phyloP scores from a whole-genome alignment of 2,113 vertebrate species.

The Petroica traversi region DNA sequence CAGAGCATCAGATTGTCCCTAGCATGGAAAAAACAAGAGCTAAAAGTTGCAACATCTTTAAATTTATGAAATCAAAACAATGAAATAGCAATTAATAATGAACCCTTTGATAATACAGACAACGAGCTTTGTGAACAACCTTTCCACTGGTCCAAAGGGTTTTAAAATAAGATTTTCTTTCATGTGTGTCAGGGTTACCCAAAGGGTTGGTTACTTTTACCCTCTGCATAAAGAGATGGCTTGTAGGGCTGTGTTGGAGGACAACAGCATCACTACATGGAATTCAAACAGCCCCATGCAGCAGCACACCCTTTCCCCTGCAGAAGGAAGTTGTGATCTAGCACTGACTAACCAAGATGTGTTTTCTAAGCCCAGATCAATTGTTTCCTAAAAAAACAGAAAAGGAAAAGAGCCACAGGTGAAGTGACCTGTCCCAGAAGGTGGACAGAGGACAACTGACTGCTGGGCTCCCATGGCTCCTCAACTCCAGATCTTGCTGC shows the following conservation, averaged over 20 bases:
- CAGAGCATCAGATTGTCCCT: constrained; percentile 56
- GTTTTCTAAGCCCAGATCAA: neutral
- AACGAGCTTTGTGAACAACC: neutral
- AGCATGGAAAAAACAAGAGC: constrained; percentile 1
- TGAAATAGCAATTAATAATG: constrained; percentile 59
- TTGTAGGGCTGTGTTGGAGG: neutral
- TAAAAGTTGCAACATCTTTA: constrained; percentile 51
- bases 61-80: constrained; percentile 66
- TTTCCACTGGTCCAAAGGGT: neutral
- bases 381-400: neutral
- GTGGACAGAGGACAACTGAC: neutral
- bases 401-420: neutral
- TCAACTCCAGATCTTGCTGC: neutral
- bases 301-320: neutral
- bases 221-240: neutral
- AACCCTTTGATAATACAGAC: constrained; percentile 22
- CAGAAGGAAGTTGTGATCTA: neutral
- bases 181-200: neutral
- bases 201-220: neutral
- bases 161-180: neutral
- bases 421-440: neutral
- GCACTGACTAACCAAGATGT: neutral
- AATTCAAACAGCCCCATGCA: neutral
- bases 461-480: accelerated
- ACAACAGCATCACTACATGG: neutral